Evolutionary conservation across 2,888 invertebrate genomes (phyloP), one percentile per base, ranked within the genome.

Genomic region (Chalcosyrphus nemorum): DNA sequence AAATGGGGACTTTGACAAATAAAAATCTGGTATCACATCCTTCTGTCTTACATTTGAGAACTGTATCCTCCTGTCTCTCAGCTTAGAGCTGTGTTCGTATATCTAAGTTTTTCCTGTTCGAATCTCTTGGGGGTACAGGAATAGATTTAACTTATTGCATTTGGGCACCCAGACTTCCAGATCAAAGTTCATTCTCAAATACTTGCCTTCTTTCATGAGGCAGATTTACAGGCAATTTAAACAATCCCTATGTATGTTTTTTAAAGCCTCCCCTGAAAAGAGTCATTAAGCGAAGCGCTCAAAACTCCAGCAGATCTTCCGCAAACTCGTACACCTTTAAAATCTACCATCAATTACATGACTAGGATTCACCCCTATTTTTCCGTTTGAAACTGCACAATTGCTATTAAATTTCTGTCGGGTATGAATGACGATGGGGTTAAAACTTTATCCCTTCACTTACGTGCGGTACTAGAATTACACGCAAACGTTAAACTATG

Each of bases 371-470:
- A 32, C 35, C 61, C 38, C 11, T 50, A 43, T 52, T 74, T 80
- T 32, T 50, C 29, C 41, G 15, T 63, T 57, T 45, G 19, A 45
- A 61, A 57, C 41, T 63, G 17, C 59, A 66, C 56, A 70, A 75
- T 56, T 57, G 59, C 61, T 70, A 61, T 81, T 70, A 70, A 68
- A 74, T 66, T 74, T 61, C 66, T 61, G 27, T 52, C 35, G 17
- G 21, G 61, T n/a, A 35, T 35, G 56, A 57, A 56, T 47, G 6
- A 0, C 0, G 4, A 21, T 9, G 1, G 45, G 27, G 15, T 47
- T 41, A 13, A 21, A 81, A 70, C 50, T 76, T 71, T 77, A 52
- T 77, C 54, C 50, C 43, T 13, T 27, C 63, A 35, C 56, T 57
- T 70, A 81, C 47, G 61, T 65, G 63, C 29, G 68, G 17, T 65